phyloP scores from a whole-genome alignment of 2,888 invertebrate genomes.

The Ctena decussata region DNA sequence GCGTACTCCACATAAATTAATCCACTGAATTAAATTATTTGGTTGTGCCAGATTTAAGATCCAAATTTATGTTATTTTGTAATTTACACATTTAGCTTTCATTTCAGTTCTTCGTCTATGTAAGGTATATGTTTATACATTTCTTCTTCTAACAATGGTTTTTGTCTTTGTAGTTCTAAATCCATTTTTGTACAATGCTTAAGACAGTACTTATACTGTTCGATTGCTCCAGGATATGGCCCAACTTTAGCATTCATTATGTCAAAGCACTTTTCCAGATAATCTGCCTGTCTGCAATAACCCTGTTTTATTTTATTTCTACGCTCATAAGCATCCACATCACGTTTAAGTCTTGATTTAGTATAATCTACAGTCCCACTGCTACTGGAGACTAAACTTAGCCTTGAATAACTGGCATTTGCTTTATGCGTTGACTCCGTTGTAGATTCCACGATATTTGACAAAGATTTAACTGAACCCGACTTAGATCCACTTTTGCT shows the following conservation, averaged over 20 bases:
- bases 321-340: background rate
- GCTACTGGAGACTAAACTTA: background rate
- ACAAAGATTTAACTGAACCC: background rate
- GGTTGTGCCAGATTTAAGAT: too few species aligned
- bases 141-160: background rate
- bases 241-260: background rate
- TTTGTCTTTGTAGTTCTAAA: background rate
- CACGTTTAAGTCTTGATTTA: background rate
- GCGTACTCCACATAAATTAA: too few species aligned
- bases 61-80: too few species aligned
- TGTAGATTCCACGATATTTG: too few species aligned
- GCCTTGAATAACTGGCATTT: background rate
- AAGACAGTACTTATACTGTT: background rate
- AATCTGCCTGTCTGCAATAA: background rate
- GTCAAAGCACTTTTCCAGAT: constrained; percentile 6
- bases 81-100: too few species aligned
- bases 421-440: too few species aligned
- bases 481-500: background rate
- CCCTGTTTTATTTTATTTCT: background rate
- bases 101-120: background rate
- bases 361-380: background rate
- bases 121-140: background rate
- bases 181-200: background rate
- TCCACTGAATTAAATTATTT: too few species aligned
- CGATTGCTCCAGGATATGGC: background rate